Base-by-base conservation (phyloP, 2,888 invertebrate genomes). In the Nebria salina region DNA sequence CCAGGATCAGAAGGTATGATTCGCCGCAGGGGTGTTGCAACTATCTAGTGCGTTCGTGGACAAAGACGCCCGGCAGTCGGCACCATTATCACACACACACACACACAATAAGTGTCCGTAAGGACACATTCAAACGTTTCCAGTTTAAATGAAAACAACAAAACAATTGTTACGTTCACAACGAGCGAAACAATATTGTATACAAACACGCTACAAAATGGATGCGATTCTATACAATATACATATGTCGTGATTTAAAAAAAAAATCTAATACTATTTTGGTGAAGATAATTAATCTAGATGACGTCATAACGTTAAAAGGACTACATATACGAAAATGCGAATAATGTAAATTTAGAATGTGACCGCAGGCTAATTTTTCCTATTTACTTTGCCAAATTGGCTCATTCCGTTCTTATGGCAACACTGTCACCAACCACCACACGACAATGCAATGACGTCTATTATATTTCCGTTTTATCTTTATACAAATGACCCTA, bases 51-150 rank as follows among this genome's bases (percentile, higher is more conserved):
- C 54, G 54, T 76, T 73, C 73, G 65, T 65, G 41, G 64, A 41
- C 42, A 78, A 78, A 78, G 73, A 65, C 73, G 54, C 54, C 34
- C 54, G 54, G 54, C 54, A 13, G 54, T 78, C 41, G 11, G 13
- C 54, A 42, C 73, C 78, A 73, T 78, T 78, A 78, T 65, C 73
- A 72, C 34, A 34, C 34, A 34, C 13, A 13, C 54, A 54, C 8
- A 54, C 54, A 54, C 73, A 73, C 78, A 78, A 78, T 78, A 78
- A 78, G 78, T 73, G 78, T 78, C 78, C 78, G 73, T 65, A 66
- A 64, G 73, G 78, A 73, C 73, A 78, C 78, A 78, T 78, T 78
- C 72, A 73, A 72, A 65, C 72, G 41, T 73, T 72, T 65, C 65
- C 54, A 54, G 65, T 65, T 77, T 78, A 73, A 78, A 73, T 73